These are phyloP conservation scores for Hippocampus kuda DNA, from an alignment of 2,797 vertebrate species.

Conservation along the genomic window DNA sequence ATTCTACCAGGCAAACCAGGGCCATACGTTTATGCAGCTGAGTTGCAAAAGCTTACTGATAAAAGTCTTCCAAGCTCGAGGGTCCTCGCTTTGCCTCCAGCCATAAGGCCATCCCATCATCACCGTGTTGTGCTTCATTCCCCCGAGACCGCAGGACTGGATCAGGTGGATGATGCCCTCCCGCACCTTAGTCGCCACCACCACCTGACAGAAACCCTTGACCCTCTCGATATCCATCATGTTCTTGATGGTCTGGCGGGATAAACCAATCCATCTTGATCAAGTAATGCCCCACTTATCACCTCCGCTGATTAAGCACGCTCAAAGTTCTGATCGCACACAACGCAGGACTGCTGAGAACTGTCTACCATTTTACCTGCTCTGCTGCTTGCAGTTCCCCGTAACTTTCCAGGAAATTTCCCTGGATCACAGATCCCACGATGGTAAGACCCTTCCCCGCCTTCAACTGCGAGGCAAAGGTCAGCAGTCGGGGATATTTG, in stretches of 20 bases:
- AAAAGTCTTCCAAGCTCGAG: constrained; percentile 96
- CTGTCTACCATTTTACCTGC: constrained; percentile 68
- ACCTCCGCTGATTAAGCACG: not conserved
- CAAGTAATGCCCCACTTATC: not conserved
- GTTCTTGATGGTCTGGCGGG: constrained; percentile 86
- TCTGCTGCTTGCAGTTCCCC: constrained; percentile 94
- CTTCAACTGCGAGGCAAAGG: constrained; percentile 94
- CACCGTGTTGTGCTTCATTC: constrained; percentile 97
- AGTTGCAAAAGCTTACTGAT: constrained; percentile 73
- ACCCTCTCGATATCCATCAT: constrained; percentile 98
- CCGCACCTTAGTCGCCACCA: constrained; percentile 84
- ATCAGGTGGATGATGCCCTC: constrained; percentile 93
- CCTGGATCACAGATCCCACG: constrained; percentile 88
- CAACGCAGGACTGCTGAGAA: not conserved
- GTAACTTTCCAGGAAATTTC: constrained; percentile 90
- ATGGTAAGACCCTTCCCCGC: constrained; percentile 96
- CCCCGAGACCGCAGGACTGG: constrained; percentile 92
- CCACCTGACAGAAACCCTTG: constrained; percentile 96
- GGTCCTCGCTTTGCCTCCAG: constrained; percentile 97
- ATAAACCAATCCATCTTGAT: not conserved
- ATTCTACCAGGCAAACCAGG: not conserved
- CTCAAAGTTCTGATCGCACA: not conserved
- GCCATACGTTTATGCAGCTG: not conserved
- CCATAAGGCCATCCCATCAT: constrained; percentile 97
- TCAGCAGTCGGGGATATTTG: constrained; percentile 90